A percentile compares a stretch with the other conserved stretches of the same genome.
phyloP scores from a whole-genome alignment of 2,888 invertebrate genomes.

The Drosophila ezoana region DNA sequence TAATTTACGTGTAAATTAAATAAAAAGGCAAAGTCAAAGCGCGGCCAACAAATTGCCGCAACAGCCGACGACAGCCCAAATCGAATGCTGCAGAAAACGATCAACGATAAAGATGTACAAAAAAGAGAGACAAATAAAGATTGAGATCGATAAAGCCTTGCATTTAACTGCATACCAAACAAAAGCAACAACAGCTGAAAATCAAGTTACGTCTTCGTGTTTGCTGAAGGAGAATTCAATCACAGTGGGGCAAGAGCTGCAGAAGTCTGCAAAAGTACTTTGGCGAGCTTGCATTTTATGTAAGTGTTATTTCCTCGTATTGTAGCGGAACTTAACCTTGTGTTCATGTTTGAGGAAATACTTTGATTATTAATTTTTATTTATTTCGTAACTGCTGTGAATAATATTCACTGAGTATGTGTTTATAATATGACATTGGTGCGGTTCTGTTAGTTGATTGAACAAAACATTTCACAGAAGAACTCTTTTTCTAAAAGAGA shows the following conservation, averaged over 20 bases:
- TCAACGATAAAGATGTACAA: conserved; percentile 42
- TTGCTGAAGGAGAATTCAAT: conserved; percentile 28
- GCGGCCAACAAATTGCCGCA: conserved; percentile 60
- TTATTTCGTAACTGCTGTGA: too few relatives aligned
- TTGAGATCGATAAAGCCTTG: conserved; percentile 43
- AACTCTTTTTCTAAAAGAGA: too few relatives aligned
- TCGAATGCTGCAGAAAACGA: conserved; percentile 24
- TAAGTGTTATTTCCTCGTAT: too few relatives aligned
- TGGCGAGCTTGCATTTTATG: too few relatives aligned
- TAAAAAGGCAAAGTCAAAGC: conserved; percentile 56
- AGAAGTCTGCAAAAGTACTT: background rate
- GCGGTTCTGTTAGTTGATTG: too few relatives aligned
- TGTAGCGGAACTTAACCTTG: too few relatives aligned
- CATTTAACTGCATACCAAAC: conserved; percentile 33
- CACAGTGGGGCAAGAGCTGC: conserved; percentile 9
- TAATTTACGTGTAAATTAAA: conserved; percentile 74
- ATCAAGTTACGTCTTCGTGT: conserved; percentile 28
- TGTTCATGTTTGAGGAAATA: too few relatives aligned
- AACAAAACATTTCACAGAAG: too few relatives aligned
- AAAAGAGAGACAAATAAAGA: conserved; percentile 23
- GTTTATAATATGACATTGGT: too few relatives aligned
- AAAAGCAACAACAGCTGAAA: conserved; percentile 17
- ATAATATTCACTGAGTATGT: too few relatives aligned
- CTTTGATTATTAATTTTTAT: too few relatives aligned
- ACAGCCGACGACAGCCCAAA: conserved; percentile 57